Evolutionary conservation across 2,888 invertebrate genomes (phyloP), one percentile per base, ranked within the genome.

Genomic region (Holacanthella duospinosa): DNA sequence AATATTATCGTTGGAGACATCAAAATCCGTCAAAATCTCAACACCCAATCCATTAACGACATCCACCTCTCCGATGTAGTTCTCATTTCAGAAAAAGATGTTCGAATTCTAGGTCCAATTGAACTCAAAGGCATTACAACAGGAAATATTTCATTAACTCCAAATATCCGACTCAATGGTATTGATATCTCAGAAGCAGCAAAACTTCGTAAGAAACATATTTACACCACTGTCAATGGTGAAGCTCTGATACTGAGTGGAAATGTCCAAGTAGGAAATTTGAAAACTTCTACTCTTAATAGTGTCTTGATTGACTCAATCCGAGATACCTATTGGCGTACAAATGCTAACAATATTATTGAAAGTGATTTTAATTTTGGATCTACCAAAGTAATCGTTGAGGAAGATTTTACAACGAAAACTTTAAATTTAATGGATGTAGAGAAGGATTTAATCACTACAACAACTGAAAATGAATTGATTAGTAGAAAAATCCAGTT

Each of bases 161-260:
- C 59, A 12, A 56, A 60, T 2, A 56, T 57, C 19, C 66, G 61
- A 9, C 29, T 70, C 19, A 59, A 63, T 26, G 36, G 53, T 9
- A 55, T 66, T 28, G 67, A 70, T 36, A 54, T 70, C 44, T 65
- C 67, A 1, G 48, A 62, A 36, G 29, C 67, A 3, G 64, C 28
- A 1, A 63, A 61, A 6, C 9, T 64, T 25, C 55, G 53, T n/a
- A 65, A 61, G 54, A 65, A 61, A 3, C 68, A 69, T 26, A 43
- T 59, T 29, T 69, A 69, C 59, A 43, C 58, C 16, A 64, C 66
- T 3, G 61, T 21, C 1, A 58, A 58, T 36, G 9, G n/a, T 29
- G 44, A 62, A 29, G 29, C 43, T 2, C 43, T 63, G 36, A 55
- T 62, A 2, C 29, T 65, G 25, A 25, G 61, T 2, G 25, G 66